These are phyloP conservation scores for Meteorus sp. DNA, from an alignment of 1,140 invertebrate species.

Conservation along the genomic window DNA sequence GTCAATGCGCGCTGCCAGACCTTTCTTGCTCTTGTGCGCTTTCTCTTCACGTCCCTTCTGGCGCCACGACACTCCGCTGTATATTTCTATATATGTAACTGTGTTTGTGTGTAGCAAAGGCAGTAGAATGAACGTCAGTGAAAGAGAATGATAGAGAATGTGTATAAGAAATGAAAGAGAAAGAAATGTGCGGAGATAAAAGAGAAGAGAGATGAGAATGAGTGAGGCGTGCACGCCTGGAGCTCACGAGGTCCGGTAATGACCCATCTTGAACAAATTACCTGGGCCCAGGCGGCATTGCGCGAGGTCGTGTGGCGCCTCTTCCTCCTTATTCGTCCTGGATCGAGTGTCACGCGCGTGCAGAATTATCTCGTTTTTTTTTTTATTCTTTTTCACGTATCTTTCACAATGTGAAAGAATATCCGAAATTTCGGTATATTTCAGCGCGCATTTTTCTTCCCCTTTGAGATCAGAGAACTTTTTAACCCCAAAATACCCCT, in stretches of 20 bases:
- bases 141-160: too few species aligned
- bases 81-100: not conserved
- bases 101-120: too few species aligned
- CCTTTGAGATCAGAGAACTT: too few species aligned
- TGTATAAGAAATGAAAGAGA: not conserved
- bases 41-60: conserved; percentile 27
- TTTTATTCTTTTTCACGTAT: too few species aligned
- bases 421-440: too few species aligned
- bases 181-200: not conserved
- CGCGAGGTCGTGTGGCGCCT: conserved; percentile 26
- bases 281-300: conserved; percentile 13
- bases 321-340: conserved; percentile 17
- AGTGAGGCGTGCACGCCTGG: not conserved
- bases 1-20: conserved; percentile 24
- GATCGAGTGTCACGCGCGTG: conserved; percentile 19
- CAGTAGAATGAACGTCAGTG: too few species aligned
- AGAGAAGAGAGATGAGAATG: not conserved
- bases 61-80: conserved; percentile 5
- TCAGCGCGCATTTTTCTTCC: too few species aligned
- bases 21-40: too few species aligned
- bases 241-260: conserved; percentile 20
- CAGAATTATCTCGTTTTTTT: not conserved
- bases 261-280: conserved; percentile 28
- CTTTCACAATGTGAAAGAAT: too few species aligned
- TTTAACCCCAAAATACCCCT: too few species aligned